Evolutionary conservation across 1,140 invertebrate genomes (phyloP), one percentile per base, ranked within the genome.

Genomic region (Onthophagus taurus): DNA sequence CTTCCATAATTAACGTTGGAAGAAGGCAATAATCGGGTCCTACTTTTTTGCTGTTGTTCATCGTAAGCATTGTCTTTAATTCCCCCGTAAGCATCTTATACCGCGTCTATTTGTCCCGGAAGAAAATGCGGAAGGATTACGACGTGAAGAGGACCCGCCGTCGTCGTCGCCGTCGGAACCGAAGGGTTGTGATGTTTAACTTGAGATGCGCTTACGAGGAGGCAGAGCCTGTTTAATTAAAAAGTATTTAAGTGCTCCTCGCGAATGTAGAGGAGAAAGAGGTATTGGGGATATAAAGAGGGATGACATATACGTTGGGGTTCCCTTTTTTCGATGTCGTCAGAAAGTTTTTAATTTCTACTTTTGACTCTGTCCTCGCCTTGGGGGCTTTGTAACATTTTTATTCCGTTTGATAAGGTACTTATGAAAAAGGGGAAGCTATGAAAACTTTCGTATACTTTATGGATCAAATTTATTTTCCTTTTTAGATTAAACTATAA

Each of bases 331-430:
- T n/a, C n/a, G n/a, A n/a, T n/a, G n/a, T n/a, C n/a, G n/a, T n/a
- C n/a, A n/a, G n/a, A 37, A 37, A 37, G 35, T 37, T 37, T 21
- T 37, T 37, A 37, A 37, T 37, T 37, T 37, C 24, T 37, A 37
- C 35, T 37, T 37, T 37, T 37, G 35, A n/a, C n/a, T n/a, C n/a
- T n/a, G n/a, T n/a, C n/a, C n/a, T n/a, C n/a, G n/a, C n/a, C n/a
- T n/a, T n/a, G n/a, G n/a, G n/a, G n/a, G n/a, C n/a, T n/a, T n/a
- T n/a, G n/a, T n/a, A n/a, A n/a, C n/a, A n/a, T n/a, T n/a, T n/a
- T n/a, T n/a, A n/a, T n/a, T n/a, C n/a, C n/a, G n/a, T n/a, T n/a
- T n/a, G n/a, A n/a, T n/a, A n/a, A n/a, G n/a, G n/a, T n/a, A n/a
- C n/a, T n/a, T n/a, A n/a, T n/a, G n/a, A n/a, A n/a, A n/a, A n/a